Percentiles rank a stretch among this genome's conserved stretches.
phyloP scores from a whole-genome alignment of 1,140 invertebrate species.

The Caerostris darwini region DNA sequence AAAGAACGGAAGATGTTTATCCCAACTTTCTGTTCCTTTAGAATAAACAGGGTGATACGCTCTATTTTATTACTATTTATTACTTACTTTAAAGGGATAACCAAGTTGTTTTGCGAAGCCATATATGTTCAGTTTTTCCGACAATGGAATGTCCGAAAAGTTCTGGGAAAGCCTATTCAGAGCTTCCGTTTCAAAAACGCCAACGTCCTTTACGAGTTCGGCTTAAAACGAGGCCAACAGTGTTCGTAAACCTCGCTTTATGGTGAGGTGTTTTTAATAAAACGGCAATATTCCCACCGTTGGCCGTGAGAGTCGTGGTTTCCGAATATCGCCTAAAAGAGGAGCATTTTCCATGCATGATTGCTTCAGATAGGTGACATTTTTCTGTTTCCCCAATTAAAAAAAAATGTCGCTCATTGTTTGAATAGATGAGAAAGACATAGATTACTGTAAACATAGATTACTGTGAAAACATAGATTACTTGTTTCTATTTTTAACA shows the following conservation, averaged over 20 bases:
- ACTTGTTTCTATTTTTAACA: too few species aligned
- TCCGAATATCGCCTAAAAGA: background rate
- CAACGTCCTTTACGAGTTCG: background rate
- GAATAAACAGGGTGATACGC: too few species aligned
- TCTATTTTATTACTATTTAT: too few species aligned
- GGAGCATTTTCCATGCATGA: background rate
- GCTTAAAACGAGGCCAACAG: conserved; percentile 16
- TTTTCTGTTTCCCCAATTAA: too few species aligned
- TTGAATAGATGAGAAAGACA: too few species aligned
- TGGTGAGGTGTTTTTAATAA: background rate
- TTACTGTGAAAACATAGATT: too few species aligned
- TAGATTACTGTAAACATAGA: too few species aligned
- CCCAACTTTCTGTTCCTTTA: too few species aligned
- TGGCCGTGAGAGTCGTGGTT: background rate
- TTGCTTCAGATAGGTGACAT: background rate
- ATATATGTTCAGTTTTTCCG: background rate
- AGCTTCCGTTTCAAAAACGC: background rate
- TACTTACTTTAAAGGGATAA: too few species aligned
- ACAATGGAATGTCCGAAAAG: conserved; percentile 24
- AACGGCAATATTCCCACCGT: background rate
- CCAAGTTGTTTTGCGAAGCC: too few species aligned
- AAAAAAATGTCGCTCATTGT: too few species aligned
- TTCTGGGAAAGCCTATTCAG: background rate
- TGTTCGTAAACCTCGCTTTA: conserved; percentile 13
- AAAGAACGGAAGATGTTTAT: too few species aligned